These are phyloP conservation scores for Hyperoplus lanceolatus DNA, from an alignment of 2,797 vertebrate species.

Conservation along the genomic window DNA sequence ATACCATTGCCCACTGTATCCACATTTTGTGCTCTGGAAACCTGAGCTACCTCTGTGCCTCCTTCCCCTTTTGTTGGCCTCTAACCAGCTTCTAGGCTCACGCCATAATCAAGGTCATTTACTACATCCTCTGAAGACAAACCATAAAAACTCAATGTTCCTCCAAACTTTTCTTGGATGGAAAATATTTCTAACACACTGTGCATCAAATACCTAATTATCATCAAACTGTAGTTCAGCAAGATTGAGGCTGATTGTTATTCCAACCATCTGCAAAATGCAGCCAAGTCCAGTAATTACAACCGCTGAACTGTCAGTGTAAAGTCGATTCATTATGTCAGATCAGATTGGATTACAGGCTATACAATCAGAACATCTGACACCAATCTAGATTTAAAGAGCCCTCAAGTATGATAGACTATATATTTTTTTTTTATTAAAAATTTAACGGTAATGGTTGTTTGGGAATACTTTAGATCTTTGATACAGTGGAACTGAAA, in stretches of 20 bases:
- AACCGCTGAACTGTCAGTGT: background rate
- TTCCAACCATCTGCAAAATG: background rate
- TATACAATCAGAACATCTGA: background rate
- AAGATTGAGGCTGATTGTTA: conserved; percentile 3
- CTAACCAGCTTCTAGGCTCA: conserved; percentile 19
- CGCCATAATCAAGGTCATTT: conserved; percentile 18
- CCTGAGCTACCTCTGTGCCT: conserved; percentile 24
- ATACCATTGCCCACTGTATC: conserved; percentile 31
- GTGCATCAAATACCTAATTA: conserved; percentile 28
- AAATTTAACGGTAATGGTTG: background rate
- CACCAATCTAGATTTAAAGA: conserved; percentile 16
- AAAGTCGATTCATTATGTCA: conserved; percentile 9
- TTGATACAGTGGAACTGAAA: background rate
- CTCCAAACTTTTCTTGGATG: conserved; percentile 13
- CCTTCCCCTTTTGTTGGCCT: conserved; percentile 27
- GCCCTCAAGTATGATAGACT: background rate
- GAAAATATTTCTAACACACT: conserved; percentile 23
- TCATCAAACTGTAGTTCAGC: conserved; percentile 12
- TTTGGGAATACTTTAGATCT: background rate
- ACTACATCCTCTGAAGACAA: conserved; percentile 28
- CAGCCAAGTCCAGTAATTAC: conserved; percentile 21
- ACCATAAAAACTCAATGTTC: conserved; percentile 7
- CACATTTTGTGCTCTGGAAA: conserved; percentile 42
- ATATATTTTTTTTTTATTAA: too few species aligned
- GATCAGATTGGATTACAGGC: conserved; percentile 27